Evolutionary conservation across 2,888 invertebrate genomes (phyloP).

Genomic region (Leptopilina myrica): DNA sequence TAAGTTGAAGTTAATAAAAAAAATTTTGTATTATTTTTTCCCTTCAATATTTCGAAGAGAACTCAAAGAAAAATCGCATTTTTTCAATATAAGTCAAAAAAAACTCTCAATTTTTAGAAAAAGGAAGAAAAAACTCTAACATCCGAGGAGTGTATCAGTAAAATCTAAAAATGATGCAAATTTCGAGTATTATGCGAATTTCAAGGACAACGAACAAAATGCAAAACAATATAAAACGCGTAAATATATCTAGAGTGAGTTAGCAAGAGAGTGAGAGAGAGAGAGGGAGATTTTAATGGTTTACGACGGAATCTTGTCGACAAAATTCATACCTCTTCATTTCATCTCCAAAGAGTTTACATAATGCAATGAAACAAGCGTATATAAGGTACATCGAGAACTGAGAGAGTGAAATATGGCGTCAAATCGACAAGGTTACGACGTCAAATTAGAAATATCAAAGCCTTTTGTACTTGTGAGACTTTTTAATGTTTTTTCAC

Average conservation of each 20-base stretch:
- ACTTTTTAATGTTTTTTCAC: background rate
- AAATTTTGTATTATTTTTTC: no score
- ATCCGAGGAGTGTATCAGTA: no score
- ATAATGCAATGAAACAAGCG: constrained; percentile 50
- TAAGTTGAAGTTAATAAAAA: no score
- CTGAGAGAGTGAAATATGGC: constrained; percentile 40
- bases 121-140: no score
- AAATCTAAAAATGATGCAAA: background rate
- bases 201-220: background rate
- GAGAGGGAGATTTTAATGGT: background rate
- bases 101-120: no score
- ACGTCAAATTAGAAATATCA: constrained; percentile 53
- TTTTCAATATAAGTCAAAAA: no score
- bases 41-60: no score
- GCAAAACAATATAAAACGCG: background rate
- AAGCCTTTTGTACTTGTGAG: constrained; percentile 31
- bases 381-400: constrained; percentile 46
- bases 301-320: constrained; percentile 10
- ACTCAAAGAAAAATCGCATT: no score
- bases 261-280: no score
- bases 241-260: background rate
- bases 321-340: constrained; percentile 39
- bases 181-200: constrained; percentile 8
- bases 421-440: constrained; percentile 56
- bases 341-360: constrained; percentile 50